These are phyloP conservation scores for Chaetogeoica ovagalla DNA, from an alignment of 2,888 invertebrate species.

Conservation along the genomic window DNA sequence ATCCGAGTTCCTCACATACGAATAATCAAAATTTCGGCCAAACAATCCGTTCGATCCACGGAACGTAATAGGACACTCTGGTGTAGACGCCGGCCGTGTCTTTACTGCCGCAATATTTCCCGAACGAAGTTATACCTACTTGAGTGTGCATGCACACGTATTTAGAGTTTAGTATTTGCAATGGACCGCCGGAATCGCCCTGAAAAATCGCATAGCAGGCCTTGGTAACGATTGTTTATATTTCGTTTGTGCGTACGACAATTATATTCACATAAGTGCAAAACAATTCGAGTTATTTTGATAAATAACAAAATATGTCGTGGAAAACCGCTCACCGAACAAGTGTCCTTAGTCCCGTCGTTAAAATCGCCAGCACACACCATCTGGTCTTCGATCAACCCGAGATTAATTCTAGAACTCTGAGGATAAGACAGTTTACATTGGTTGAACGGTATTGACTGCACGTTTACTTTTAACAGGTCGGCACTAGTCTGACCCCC, in stretches of 20 bases:
- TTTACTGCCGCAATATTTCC: slow-evolving; percentile 61
- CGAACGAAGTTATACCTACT: slow-evolving; percentile 65
- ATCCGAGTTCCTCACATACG: too few species aligned
- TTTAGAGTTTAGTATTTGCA: slow-evolving; percentile 60
- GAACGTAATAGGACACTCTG: slow-evolving; percentile 63
- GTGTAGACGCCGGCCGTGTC: slow-evolving; percentile 67
- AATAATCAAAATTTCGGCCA: slow-evolving; percentile 61
- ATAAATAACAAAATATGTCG: background rate
- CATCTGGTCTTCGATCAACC: slow-evolving; percentile 57
- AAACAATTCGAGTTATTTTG: background rate
- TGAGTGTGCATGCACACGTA: slow-evolving; percentile 63
- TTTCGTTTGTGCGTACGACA: too few species aligned
- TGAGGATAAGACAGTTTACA: slow-evolving; percentile 52
- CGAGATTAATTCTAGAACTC: slow-evolving; percentile 51
- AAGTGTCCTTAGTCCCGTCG: slow-evolving; percentile 61
- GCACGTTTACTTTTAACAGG: slow-evolving; percentile 55
- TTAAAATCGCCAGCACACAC: slow-evolving; percentile 61
- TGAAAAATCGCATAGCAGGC: slow-evolving; percentile 57
- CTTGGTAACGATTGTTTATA: background rate
- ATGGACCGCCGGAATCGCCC: slow-evolving; percentile 78
- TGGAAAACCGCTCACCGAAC: slow-evolving; percentile 55
- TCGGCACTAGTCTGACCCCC: slow-evolving; percentile 54
- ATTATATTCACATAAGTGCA: too few species aligned
- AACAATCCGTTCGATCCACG: slow-evolving; percentile 67
- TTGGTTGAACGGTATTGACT: slow-evolving; percentile 20